phyloP scores from a whole-genome alignment of 1,140 invertebrate species.

The Ostrea edulis region DNA sequence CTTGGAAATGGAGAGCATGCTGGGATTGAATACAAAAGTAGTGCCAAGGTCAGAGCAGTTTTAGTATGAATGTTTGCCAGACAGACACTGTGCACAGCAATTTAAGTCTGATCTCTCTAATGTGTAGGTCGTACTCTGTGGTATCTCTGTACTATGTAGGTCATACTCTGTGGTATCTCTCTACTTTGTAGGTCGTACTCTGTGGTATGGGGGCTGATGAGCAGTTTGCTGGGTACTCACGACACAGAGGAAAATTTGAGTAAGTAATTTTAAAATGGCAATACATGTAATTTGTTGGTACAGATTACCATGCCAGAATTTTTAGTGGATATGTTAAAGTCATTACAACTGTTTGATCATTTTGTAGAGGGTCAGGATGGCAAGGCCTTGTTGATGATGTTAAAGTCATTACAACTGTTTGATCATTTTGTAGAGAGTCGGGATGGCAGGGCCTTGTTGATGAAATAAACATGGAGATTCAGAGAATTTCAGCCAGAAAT shows the following conservation, averaged over 20 bases:
- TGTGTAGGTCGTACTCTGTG: neutral
- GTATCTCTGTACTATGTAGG: constrained; percentile 78
- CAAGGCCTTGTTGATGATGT: constrained; percentile 81
- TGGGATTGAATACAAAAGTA: constrained; percentile 75
- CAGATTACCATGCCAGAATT: neutral
- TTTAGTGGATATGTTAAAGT: neutral
- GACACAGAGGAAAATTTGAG: constrained; percentile 86
- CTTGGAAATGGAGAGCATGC: constrained; percentile 66
- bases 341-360: neutral
- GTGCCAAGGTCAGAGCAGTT: constrained; percentile 83
- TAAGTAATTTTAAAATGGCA: constrained; percentile 51
- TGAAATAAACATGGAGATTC: constrained; percentile 89
- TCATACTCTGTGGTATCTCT: constrained; percentile 74
- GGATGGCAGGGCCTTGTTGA: constrained; percentile 85
- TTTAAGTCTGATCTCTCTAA: neutral
- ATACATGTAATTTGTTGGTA: neutral
- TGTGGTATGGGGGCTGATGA: constrained; percentile 98
- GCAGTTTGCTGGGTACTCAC: constrained; percentile 95
- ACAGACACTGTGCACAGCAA: neutral
- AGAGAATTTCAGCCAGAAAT: constrained; percentile 93
- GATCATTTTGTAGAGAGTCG: constrained; percentile 77
- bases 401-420: neutral
- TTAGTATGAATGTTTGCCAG: neutral
- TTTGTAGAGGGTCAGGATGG: constrained; percentile 84
- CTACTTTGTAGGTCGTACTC: constrained; percentile 85